These are phyloP conservation scores for Lasioglossum albipes DNA, from an alignment of 1,140 invertebrate genomes.

Conservation along the genomic window DNA sequence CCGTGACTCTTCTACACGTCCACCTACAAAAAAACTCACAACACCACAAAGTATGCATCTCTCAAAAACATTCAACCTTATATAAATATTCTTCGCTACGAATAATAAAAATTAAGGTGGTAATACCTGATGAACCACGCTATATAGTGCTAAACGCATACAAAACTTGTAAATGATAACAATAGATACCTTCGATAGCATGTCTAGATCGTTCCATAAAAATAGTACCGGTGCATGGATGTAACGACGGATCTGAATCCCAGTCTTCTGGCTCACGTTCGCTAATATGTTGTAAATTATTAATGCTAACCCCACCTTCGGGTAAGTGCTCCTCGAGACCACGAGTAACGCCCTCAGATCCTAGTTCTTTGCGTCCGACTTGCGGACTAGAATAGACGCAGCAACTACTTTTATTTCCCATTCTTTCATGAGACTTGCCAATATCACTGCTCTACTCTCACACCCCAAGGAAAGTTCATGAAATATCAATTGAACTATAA, in stretches of 20 bases:
- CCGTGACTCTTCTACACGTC: no score
- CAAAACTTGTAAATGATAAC: constrained; percentile 56
- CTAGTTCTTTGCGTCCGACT: constrained; percentile 77
- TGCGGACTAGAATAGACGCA: constrained; percentile 87
- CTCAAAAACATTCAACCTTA: no score
- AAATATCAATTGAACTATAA: constrained; percentile 15
- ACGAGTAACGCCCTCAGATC: constrained; percentile 76
- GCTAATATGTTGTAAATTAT: constrained; percentile 98
- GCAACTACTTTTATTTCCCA: constrained; percentile 90
- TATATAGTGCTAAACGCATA: background rate
- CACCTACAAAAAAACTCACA: no score
- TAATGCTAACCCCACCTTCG: constrained; percentile 89
- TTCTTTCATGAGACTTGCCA: constrained; percentile 68
- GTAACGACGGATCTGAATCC: constrained; percentile 95
- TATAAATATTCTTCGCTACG: no score
- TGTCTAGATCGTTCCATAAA: constrained; percentile 97
- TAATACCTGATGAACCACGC: no score
- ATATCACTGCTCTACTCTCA: constrained; percentile 7
- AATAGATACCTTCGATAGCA: constrained; percentile 88
- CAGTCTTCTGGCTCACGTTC: constrained; percentile 97
- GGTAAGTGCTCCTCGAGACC: constrained; percentile 86
- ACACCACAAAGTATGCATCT: no score
- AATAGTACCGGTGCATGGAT: constrained; percentile 96
- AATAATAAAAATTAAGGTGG: no score
- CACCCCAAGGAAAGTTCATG: constrained; percentile 21